A percentile compares a stretch with the other conserved stretches of the same genome.
Evolutionary conservation across 2,113 vertebrate species (phyloP).

Genomic region (Chionomys nivalis): DNA sequence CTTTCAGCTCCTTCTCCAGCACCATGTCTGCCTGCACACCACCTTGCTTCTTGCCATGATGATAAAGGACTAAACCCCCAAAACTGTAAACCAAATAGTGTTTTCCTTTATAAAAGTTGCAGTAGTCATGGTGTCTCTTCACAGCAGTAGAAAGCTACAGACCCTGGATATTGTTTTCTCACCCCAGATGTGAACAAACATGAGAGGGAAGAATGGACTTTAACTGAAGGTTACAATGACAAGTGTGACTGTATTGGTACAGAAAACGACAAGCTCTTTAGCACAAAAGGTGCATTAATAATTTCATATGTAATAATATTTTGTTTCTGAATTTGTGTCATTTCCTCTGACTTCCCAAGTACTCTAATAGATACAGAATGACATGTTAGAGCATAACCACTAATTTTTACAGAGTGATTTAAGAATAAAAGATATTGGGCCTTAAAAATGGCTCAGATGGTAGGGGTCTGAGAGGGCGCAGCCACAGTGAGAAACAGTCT

Average conservation of each 20-base stretch:
- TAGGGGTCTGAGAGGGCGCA: not conserved
- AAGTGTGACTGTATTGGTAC: conserved; percentile 58
- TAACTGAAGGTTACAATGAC: conserved; percentile 32
- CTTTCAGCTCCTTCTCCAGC: not conserved
- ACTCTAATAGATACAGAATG: not conserved
- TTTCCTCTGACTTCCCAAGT: not conserved
- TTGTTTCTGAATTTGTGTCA: not conserved
- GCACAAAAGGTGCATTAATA: conserved; percentile 27
- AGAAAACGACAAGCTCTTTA: conserved; percentile 64
- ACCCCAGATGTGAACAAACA: not conserved
- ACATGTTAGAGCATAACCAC: conserved; percentile 5
- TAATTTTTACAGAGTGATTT: not conserved
- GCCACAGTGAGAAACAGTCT: not conserved
- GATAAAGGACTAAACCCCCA: not conserved
- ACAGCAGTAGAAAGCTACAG: not conserved
- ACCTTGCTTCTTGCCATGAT: not conserved
- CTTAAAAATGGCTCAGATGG: not conserved
- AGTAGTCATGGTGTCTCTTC: not conserved
- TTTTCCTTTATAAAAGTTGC: not conserved
- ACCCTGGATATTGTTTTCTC: conserved; percentile 55
- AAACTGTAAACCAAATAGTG: not conserved
- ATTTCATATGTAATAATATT: conserved; percentile 46
- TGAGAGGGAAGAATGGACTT: conserved; percentile 2
- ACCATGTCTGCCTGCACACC: not conserved
- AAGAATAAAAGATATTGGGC: not conserved